These are phyloP conservation scores for Eupithecia inturbata DNA, from an alignment of 2,888 invertebrate genomes.

Conservation along the genomic window DNA sequence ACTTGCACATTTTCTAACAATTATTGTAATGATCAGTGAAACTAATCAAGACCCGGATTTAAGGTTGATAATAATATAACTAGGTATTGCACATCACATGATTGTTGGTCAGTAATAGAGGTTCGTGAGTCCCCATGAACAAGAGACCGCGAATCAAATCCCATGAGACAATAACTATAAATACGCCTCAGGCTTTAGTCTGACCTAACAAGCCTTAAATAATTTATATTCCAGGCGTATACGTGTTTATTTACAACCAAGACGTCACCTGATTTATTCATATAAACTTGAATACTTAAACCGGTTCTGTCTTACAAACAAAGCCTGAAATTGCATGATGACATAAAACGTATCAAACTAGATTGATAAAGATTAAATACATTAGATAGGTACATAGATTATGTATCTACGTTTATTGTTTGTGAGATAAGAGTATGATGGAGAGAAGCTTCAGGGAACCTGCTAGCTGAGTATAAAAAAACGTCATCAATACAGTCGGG, in stretches of 20 bases:
- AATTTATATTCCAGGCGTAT: neutral
- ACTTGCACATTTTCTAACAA: neutral
- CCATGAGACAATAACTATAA: neutral
- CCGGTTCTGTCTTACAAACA: slow-evolving; percentile 14
- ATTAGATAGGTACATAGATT: neutral
- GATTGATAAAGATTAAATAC: neutral
- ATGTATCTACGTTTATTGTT: neutral
- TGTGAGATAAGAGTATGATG: neutral
- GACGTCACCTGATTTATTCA: slow-evolving; percentile 12
- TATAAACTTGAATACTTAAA: slow-evolving; percentile 13
- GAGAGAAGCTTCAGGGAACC: no score
- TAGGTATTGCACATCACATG: neutral
- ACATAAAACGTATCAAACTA: slow-evolving; percentile 12
- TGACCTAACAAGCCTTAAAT: slow-evolving; percentile 9
- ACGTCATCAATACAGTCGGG: no score
- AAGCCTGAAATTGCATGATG: slow-evolving; percentile 12
- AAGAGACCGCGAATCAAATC: neutral
- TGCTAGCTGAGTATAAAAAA: neutral
- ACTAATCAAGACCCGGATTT: neutral
- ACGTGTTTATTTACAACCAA: slow-evolving; percentile 4
- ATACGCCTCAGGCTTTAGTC: neutral
- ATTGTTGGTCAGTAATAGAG: neutral
- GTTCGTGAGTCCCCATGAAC: neutral
- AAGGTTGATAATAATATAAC: neutral
- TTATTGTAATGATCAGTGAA: neutral